Conservation (phyloP, 2,888 invertebrate genomes). For the Acronicta leporina region DNA sequence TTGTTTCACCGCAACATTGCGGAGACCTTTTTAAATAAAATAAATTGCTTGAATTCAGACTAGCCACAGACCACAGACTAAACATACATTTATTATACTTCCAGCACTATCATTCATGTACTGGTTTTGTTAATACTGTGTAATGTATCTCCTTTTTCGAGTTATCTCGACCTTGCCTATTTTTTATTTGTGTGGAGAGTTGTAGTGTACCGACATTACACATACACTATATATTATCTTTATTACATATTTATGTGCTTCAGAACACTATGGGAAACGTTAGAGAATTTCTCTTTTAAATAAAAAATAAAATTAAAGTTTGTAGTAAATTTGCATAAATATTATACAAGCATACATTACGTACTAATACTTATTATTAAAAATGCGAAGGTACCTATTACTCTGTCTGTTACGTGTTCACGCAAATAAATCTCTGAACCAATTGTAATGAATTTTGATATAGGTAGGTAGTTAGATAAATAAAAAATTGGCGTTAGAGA, state of each 20-base stretch:
- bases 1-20: slow-evolving; percentile 18
- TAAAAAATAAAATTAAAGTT: too few relatives aligned
- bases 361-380: too few relatives aligned
- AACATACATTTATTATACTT: slow-evolving; percentile 2
- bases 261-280: slow-evolving; percentile 7
- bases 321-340: too few relatives aligned
- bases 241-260: too few relatives aligned
- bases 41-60: background rate
- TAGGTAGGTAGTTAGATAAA: too few relatives aligned
- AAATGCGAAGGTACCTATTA: too few relatives aligned
- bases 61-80: slow-evolving; percentile 17
- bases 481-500: too few relatives aligned
- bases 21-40: slow-evolving; percentile 2
- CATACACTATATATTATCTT: too few relatives aligned
- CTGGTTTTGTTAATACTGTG: slow-evolving; percentile 16
- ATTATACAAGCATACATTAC: too few relatives aligned
- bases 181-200: slow-evolving; percentile 21
- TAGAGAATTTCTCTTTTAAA: slow-evolving; percentile 4
- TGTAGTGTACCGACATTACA: background rate
- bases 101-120: slow-evolving; percentile 9
- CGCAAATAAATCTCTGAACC: too few relatives aligned
- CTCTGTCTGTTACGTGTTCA: too few relatives aligned
- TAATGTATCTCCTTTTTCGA: slow-evolving; percentile 16
- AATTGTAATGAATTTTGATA: too few relatives aligned
- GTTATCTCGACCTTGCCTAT: slow-evolving; percentile 23